phyloP scores from a whole-genome alignment of 2,797 vertebrate species.

The Dipus sagitta region DNA sequence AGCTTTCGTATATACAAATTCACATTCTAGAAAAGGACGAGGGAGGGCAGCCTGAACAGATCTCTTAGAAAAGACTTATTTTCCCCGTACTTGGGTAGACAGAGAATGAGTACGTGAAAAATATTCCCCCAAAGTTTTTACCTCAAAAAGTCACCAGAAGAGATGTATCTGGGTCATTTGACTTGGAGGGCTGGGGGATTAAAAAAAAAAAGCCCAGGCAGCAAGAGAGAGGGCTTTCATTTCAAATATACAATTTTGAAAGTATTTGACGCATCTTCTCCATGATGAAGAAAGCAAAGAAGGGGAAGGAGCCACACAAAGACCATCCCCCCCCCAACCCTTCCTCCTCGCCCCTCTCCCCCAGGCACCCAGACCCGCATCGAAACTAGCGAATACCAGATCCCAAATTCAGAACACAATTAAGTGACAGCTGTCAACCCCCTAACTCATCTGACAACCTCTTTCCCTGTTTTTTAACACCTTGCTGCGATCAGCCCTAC shows the following conservation, averaged over 20 bases:
- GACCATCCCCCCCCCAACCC: constrained; percentile 67
- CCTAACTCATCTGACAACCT: not conserved
- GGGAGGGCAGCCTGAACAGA: constrained; percentile 45
- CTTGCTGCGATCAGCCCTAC: constrained; percentile 7
- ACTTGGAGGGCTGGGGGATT: constrained; percentile 51
- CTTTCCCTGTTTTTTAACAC: not conserved
- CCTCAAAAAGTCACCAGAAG: constrained; percentile 76
- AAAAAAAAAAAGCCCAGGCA: constrained; percentile 23
- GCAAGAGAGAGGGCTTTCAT: constrained; percentile 53
- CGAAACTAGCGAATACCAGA: constrained; percentile 2
- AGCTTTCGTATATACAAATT: constrained; percentile 47
- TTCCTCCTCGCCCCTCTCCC: not conserved
- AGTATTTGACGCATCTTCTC: constrained; percentile 44
- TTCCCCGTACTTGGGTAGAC: constrained; percentile 67
- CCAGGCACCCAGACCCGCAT: not conserved
- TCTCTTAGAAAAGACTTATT: constrained; percentile 58
- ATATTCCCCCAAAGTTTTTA: constrained; percentile 80
- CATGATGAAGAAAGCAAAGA: not conserved
- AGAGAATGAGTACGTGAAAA: constrained; percentile 73
- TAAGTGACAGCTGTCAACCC: not conserved
- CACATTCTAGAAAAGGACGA: constrained; percentile 50
- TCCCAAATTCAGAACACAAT: constrained; percentile 18
- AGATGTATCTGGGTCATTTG: constrained; percentile 77
- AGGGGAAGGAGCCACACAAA: constrained; percentile 75
- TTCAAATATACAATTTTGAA: constrained; percentile 57